These are phyloP conservation scores for Argya squamiceps DNA, from an alignment of 2,797 vertebrate species.

Conservation along the genomic window DNA sequence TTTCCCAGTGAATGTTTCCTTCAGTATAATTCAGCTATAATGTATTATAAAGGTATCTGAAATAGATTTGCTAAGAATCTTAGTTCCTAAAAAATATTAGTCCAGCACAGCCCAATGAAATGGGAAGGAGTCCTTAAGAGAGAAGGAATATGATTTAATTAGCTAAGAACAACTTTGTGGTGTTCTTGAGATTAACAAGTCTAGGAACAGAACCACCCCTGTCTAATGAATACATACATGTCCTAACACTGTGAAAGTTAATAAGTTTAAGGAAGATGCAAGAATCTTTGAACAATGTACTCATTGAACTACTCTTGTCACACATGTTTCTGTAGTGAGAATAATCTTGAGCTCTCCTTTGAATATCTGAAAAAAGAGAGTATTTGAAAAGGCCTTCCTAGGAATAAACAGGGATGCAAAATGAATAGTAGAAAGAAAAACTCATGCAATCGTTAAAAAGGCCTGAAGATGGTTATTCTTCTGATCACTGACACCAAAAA, in stretches of 20 bases:
- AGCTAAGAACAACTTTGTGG: not conserved
- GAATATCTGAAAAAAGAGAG: not conserved
- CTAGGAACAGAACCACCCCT: not conserved
- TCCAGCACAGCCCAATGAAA: not conserved
- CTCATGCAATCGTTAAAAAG: not conserved
- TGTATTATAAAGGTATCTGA: not conserved
- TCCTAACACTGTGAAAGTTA: not conserved
- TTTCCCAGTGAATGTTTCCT: not conserved
- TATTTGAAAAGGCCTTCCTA: not conserved
- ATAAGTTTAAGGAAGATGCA: not conserved
- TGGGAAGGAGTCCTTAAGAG: not conserved
- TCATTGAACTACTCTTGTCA: not conserved
- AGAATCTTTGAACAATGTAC: not conserved
- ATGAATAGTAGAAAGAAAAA: slow-evolving; percentile 22
- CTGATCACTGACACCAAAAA: slow-evolving; percentile 8
- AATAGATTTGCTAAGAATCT: not conserved
- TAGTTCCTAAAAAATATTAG: not conserved
- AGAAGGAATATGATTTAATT: not conserved
- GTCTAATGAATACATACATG: not conserved
- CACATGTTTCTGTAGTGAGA: not conserved
- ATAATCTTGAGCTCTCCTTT: not conserved
- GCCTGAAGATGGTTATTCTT: not conserved
- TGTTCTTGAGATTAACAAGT: not conserved
- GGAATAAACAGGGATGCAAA: slow-evolving; percentile 11
- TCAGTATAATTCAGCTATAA: not conserved